Evolutionary conservation across 2,113 vertebrate genomes (phyloP).

Genomic region (Aptenodytes patagonicus): DNA sequence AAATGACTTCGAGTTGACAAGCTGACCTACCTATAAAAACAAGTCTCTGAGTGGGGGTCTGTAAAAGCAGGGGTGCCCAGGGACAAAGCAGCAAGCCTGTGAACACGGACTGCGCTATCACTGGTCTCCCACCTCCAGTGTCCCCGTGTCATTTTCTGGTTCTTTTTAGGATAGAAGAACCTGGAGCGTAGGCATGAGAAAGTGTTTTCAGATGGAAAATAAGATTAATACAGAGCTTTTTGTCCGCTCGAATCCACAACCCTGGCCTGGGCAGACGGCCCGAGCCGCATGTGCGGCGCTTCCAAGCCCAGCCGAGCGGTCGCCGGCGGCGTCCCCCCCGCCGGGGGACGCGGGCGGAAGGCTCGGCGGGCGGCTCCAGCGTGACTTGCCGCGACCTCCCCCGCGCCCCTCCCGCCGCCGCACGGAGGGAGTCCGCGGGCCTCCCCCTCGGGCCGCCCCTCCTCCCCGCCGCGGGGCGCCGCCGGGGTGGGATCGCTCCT

Average conservation of each 20-base stretch:
- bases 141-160: neutral
- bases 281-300: accelerated
- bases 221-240: neutral
- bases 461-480: neutral
- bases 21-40: neutral
- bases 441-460: neutral
- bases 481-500: too few species aligned
- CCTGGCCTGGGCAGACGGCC: accelerated
- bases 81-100: neutral
- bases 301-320: accelerated
- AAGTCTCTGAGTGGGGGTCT: accelerated
- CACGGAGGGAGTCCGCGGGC: neutral
- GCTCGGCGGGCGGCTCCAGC: neutral
- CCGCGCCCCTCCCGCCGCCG: neutral
- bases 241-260: neutral
- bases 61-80: too few species aligned
- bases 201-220: neutral
- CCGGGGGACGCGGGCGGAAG: neutral
- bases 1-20: neutral
- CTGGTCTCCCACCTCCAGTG: accelerated
- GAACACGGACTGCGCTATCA: accelerated
- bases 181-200: neutral
- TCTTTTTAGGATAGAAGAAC: neutral
- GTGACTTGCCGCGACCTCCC: too few species aligned
- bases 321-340: too few species aligned